Evolutionary conservation across 2,113 vertebrate species (phyloP), one percentile per base, ranked within the genome.

Genomic region (Scartelaos histophorus): DNA sequence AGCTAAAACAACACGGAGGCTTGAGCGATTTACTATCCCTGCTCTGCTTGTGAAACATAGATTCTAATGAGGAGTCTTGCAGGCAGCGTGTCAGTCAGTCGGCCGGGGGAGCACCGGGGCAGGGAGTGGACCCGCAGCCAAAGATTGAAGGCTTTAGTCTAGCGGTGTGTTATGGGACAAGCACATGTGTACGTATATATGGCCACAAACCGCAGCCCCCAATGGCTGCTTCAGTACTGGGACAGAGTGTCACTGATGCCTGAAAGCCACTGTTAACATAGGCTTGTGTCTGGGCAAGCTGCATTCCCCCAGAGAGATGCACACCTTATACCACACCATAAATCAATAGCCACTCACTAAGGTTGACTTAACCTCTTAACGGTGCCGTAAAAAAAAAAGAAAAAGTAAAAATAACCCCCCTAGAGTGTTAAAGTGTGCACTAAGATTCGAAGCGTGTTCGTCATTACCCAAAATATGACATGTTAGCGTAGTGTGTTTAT

Each of bases 1-100:
- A 89, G 91, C 91, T 92, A 91, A 76, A 91, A 91, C 86, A 92
- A 91, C 92, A 91, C 35, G 58, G 79, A 83, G 85, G 83, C 82
- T 76, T 79, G 87, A 88, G 82, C 86, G 86, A 92, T 94, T 93
- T 93, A 94, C 91, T 89, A 86, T 90, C 86, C 91, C 86, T 47
- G 84, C 80, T 88, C 80, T 67, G 90, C 92, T 91, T 88, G 89
- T 93, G 92, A 93, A 93, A 93, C 92, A 89, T 87, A 85, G 86
- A 91, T 89, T 92, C 88, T 93, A 92, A 93, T 92, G 90, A 93
- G 91, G 66, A 85, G 86, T 90, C 78, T 58, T 80, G 78, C 83
- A 82, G 84, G 85, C 88, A 79, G 70, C 82, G 49, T 69, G 90
- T 88, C 90, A 87, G 82, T 87, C 83, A 86, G 80, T 25, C 56